Conservation (phyloP, 1,140 invertebrate species). For the Pogonognathellus flavescens region DNA sequence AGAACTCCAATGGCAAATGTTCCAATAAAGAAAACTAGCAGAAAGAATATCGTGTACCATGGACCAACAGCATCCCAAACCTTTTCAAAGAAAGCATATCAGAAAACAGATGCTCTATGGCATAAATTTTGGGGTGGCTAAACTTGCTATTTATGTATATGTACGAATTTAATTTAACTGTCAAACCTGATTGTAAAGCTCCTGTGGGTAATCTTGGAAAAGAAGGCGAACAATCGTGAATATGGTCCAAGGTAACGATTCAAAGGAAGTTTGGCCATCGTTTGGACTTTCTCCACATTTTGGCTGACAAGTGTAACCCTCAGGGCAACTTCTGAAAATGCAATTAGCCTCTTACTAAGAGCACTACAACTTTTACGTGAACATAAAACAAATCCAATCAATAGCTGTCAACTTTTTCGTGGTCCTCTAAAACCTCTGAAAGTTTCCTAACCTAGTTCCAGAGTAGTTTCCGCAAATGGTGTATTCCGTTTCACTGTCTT, state of each 20-base stretch:
- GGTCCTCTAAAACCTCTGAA: constrained; percentile 9
- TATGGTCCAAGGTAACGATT: constrained; percentile 38
- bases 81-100: neutral
- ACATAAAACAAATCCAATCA: constrained; percentile 21
- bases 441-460: constrained; percentile 40
- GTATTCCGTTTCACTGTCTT: constrained; percentile 19
- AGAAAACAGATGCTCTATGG: too few relatives aligned
- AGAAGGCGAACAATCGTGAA: constrained; percentile 28
- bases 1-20: constrained; percentile 41
- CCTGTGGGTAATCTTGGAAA: constrained; percentile 35
- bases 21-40: constrained; percentile 4
- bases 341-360: constrained; percentile 2
- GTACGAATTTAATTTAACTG: neutral
- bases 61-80: constrained; percentile 18
- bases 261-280: constrained; percentile 41
- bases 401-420: constrained; percentile 25
- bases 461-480: constrained; percentile 42
- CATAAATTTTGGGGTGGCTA: neutral
- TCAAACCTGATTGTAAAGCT: constrained; percentile 46
- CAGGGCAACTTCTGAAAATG: constrained; percentile 22
- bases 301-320: constrained; percentile 26
- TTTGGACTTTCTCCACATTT: constrained; percentile 42
- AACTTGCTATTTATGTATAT: neutral
- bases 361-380: constrained; percentile 12
- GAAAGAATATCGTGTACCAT: constrained; percentile 34